These are phyloP conservation scores for Bombus sibiricus DNA, from an alignment of 1,140 invertebrate genomes.

Conservation along the genomic window DNA sequence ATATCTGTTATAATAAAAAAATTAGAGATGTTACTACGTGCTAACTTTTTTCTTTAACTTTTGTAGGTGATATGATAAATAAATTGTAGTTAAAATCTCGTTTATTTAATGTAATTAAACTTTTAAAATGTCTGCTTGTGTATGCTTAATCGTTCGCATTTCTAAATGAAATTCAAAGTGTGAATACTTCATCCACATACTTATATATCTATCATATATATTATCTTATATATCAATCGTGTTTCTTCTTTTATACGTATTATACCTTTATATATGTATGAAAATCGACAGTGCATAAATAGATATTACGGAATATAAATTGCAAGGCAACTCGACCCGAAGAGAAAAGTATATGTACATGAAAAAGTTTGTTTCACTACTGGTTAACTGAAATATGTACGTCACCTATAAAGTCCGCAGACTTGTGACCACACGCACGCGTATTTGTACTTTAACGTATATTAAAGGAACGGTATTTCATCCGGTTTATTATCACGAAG, in stretches of 20 bases:
- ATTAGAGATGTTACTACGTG: no score
- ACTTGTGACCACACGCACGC: not conserved
- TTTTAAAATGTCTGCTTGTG: no score
- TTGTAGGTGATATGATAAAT: no score
- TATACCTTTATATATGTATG: not conserved
- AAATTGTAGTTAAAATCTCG: no score
- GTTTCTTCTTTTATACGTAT: not conserved
- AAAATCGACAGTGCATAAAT: not conserved
- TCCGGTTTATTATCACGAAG: slow-evolving; percentile 33
- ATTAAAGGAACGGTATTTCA: slow-evolving; percentile 39
- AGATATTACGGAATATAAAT: no score
- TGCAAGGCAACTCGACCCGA: not conserved
- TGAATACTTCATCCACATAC: no score
- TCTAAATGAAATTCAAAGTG: no score
- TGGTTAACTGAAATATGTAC: not conserved
- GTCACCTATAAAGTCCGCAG: not conserved
- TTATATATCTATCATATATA: no score
- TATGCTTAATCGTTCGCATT: no score
- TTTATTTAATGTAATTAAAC: no score
- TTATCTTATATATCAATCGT: fast-evolving
- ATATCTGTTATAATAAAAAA: no score
- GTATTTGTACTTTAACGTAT: slow-evolving; percentile 4
- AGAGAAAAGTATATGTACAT: not conserved
- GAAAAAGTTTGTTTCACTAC: not conserved
- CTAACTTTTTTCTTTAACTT: no score